Evolutionary conservation across 2,888 invertebrate species (phyloP).

Genomic region (Steinernema hermaphroditum): DNA sequence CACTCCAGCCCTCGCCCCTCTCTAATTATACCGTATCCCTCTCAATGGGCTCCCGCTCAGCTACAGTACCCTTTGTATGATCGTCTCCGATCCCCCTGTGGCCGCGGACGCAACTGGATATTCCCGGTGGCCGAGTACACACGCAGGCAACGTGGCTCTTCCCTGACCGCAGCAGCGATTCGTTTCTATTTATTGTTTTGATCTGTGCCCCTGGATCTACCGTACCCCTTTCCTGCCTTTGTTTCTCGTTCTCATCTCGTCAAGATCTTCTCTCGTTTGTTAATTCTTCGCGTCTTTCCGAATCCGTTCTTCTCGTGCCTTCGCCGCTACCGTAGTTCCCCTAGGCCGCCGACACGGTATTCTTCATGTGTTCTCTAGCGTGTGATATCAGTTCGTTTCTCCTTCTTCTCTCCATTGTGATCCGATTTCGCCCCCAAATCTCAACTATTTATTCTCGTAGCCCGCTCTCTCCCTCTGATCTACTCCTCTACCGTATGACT

Average conservation of each 20-base stretch:
- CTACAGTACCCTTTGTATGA: slow-evolving; percentile 28
- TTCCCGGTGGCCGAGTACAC: slow-evolving; percentile 27
- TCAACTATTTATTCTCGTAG: slow-evolving; percentile 28
- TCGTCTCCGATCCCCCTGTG: neutral
- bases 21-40: neutral
- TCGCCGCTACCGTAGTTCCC: neutral
- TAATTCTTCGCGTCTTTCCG: slow-evolving; percentile 10
- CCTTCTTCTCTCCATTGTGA: neutral
- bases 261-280: slow-evolving; percentile 4
- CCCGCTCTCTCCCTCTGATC: neutral
- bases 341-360: neutral
- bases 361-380: slow-evolving; percentile 19
- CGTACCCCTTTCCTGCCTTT: slow-evolving; percentile 14
- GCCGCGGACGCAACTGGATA: slow-evolving; percentile 30
- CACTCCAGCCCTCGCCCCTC: slow-evolving; percentile 10
- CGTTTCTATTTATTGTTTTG: slow-evolving; percentile 12
- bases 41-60: slow-evolving; percentile 15
- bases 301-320: slow-evolving; percentile 29
- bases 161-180: slow-evolving; percentile 25
- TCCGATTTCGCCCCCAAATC: slow-evolving; percentile 26
- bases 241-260: slow-evolving; percentile 7
- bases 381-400: slow-evolving; percentile 11
- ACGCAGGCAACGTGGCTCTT: slow-evolving; percentile 1
- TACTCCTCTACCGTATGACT: neutral
- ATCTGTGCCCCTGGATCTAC: neutral